Percentiles rank a stretch among this genome's conserved stretches.
Conservation (phyloP, 2,113 vertebrate species). For the Dicentrarchus labrax region DNA sequence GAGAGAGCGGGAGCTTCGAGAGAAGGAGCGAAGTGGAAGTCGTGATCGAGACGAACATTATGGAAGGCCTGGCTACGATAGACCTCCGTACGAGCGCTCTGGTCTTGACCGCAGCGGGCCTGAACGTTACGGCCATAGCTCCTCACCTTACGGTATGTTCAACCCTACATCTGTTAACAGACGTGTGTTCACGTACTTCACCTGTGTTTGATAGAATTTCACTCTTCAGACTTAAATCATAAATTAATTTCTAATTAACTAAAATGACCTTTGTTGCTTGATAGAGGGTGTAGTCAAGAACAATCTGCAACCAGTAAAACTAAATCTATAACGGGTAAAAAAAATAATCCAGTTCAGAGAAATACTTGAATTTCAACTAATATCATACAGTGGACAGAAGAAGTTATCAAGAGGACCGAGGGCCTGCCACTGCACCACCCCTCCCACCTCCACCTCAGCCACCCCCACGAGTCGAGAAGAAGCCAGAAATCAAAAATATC, state of each 20-base stretch:
- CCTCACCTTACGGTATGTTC: constrained; percentile 90
- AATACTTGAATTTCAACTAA: constrained; percentile 16
- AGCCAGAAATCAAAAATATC: constrained; percentile 97
- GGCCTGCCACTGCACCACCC: constrained; percentile 83
- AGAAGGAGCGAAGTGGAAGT: constrained; percentile 78
- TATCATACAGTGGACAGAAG: constrained; percentile 89
- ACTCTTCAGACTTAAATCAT: not conserved
- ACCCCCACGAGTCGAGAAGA: constrained; percentile 91
- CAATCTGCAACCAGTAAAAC: not conserved
- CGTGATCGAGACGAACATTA: constrained; percentile 89
- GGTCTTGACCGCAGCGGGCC: constrained; percentile 85
- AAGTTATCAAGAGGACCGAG: constrained; percentile 92
- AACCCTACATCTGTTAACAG: not conserved
- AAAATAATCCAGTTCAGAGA: not conserved
- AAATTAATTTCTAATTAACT: not conserved
- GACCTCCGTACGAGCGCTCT: constrained; percentile 89
- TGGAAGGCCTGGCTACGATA: constrained; percentile 90
- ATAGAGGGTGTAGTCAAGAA: not conserved
- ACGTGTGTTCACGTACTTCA: not conserved
- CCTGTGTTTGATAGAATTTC: not conserved
- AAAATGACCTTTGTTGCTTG: not conserved
- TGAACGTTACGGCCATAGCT: constrained; percentile 90
- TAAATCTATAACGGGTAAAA: not conserved
- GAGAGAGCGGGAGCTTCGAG: constrained; percentile 76
- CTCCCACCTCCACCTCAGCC: constrained; percentile 87